Evolutionary conservation across 2,888 invertebrate genomes (phyloP), one percentile per base, ranked within the genome.

Genomic region (Hirtodrosophila alboralis): DNA sequence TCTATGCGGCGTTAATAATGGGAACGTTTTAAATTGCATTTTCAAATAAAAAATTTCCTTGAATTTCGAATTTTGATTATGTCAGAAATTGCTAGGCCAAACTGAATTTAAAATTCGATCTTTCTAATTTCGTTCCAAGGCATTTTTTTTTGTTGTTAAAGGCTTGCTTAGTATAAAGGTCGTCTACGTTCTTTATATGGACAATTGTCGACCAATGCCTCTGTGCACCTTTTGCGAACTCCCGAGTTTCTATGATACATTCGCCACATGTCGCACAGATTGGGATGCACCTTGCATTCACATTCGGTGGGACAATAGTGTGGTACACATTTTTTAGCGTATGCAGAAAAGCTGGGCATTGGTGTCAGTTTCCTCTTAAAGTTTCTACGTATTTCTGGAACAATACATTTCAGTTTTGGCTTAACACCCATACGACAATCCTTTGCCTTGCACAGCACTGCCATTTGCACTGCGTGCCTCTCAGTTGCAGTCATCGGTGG

Each of bases 301-400:
- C 81, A 84, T 31, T 78, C 84, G 0, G 48, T 48, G n/a, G 38
- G 21, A n/a, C 74, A 76, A 2, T 18, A 40, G 0, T 13, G 6
- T 0, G 13, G 28, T 7, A 57, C 16, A 1, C 14, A 13, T 1
- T 26, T 1, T 4, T 45, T 37, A 12, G 56, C 21, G 8, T 59
- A 61, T 30, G 84, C 84, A 5, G 77, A 84, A 5, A 72, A 84
- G 7, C 77, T 64, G 8, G 77, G 77, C 6, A 27, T 36, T 0
- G 77, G 77, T 0, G 77, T 27, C 1, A 0, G 3, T 21, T 2
- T 1, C 26, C 48, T 79, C 2, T 16, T 4, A 31, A 80, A 84
- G 0, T 10, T n/a, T 0, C 0, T 1, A 1, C 9, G 28, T 0
- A 0, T 0, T 1, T 13, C 33, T 0, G 1, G 1, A 1, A 3